Evolutionary conservation across 2,797 vertebrate genomes (phyloP), one percentile per base, ranked within the genome.

Genomic region (Hafferia zeledoni): DNA sequence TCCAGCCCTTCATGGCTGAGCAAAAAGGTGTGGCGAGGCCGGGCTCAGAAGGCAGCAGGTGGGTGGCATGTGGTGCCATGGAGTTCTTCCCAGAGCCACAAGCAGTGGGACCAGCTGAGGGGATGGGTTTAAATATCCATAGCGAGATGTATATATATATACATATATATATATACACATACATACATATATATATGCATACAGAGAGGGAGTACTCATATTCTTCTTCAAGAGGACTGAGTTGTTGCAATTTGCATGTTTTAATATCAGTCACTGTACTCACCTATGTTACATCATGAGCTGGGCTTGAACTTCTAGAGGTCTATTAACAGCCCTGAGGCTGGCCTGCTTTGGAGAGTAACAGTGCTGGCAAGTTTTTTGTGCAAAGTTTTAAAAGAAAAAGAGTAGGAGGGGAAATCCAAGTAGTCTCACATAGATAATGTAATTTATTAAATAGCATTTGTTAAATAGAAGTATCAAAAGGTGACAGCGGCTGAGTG

Each of bases 121-220:
- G 52, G 31, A 27, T 63, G 55, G 17, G 49, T 61, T 81, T 87
- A 82, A 68, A 30, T 46, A 18, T 18, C 24, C 64, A 0, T 60
- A 60, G 23, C 1, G 1, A 80, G 55, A 14, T 14, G 7, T 52
- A 2, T 55, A 2, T 61, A 0, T 49, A 2, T 31, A 2, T 43
- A 39, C 11, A 0, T 43, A 2, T 33, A 2, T 35, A 9, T 13
- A 5, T 31, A 16, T 50, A 8, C 9, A 30, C 13, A 33, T 50
- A 8, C 9, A 30, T 10, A 28, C 5, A 53, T 31, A 2, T 41
- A 7, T 59, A 17, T 25, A n/a, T 35, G 13, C 28, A 22, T 27
- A 9, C 18, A 11, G 22, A 50, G 50, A 53, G 28, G 23, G 17
- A 10, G 1, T 37, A 20, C 23, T 65, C 13, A 0, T 30, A 1